Evolutionary conservation across 1,140 invertebrate genomes (phyloP), one percentile per base, ranked within the genome.

Genomic region (Drosophila burlai): DNA sequence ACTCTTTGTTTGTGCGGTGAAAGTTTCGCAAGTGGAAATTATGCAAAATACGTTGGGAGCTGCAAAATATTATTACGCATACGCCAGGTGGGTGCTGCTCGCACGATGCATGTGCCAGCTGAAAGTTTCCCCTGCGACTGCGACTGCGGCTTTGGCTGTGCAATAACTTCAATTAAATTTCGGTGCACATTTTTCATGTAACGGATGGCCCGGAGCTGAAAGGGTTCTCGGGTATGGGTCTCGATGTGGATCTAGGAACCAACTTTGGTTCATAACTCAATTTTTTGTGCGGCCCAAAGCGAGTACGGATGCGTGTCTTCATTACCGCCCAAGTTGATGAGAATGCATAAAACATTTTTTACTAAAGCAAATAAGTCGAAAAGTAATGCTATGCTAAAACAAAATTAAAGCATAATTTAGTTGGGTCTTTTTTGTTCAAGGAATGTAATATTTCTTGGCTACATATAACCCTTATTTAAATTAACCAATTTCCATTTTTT

Each of bases 21-120:
- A 89, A 87, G 86, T 80, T 90, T 84, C 62, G 72, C 76, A 81
- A 84, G 81, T 90, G 83, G 78, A 84, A 89, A 89, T 89, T 89
- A 89, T 89, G 84, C 84, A 90, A 87, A 89, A 84, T 65, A 77
- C 85, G 62, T 79, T 38, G 76, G 52, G 59, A 72, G 66, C 76
- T 55, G 66, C 66, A 79, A 79, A 84, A 84, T 85, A 84, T 71
- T 89, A 83, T 89, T 89, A 89, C 85, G 78, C 78, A 89, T 89
- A 89, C 84, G 80, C 50, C 84, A 78, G 72, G 84, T 83, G 81
- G 78, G 66, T 61, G 52, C 66, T 65, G 57, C 63, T 57, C 21
- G 76, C 63, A 52, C 52, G 60, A 43, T 60, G 82, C 78, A 85
- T 64, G 78, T 60, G 73, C 63, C 40, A 47, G 69, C 57, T 36